phyloP scores from a whole-genome alignment of 2,797 vertebrate genomes.

The Sparidentex hasta region DNA sequence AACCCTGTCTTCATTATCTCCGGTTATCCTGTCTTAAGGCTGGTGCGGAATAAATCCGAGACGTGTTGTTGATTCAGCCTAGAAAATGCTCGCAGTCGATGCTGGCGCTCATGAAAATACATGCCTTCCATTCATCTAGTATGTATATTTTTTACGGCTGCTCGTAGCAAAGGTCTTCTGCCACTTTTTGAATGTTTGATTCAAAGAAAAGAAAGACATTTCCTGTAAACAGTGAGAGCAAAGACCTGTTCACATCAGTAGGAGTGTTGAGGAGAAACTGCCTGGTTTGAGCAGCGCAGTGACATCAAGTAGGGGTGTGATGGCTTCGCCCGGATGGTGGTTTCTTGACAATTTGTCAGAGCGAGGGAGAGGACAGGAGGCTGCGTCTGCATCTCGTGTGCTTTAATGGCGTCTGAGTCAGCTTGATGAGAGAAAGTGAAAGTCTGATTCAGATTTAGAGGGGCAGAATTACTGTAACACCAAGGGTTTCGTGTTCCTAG shows the following conservation, averaged over 20 bases:
- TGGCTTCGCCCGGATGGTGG: slow-evolving; percentile 11
- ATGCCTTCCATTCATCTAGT: slow-evolving; percentile 3
- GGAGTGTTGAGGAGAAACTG: slow-evolving; percentile 16
- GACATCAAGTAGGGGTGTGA: slow-evolving; percentile 46
- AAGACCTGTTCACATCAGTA: slow-evolving; percentile 27
- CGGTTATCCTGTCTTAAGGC: background rate
- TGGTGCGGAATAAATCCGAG: slow-evolving; percentile 9
- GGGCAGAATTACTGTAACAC: background rate
- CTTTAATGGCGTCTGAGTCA: background rate
- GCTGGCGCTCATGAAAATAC: background rate
- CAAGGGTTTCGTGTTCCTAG: background rate
- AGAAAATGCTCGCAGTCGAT: background rate
- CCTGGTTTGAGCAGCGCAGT: slow-evolving; percentile 28
- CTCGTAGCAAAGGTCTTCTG: background rate
- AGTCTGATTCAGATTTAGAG: background rate
- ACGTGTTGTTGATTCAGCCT: background rate
- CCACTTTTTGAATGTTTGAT: slow-evolving; percentile 38
- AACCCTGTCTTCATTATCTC: background rate
- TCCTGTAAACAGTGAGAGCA: slow-evolving; percentile 28
- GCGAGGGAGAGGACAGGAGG: slow-evolving; percentile 5
- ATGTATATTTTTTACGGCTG: background rate
- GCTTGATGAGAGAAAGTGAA: slow-evolving; percentile 12
- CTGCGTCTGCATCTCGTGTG: background rate
- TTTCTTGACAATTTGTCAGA: slow-evolving; percentile 10
- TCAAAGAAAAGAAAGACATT: slow-evolving; percentile 52